Evolutionary conservation across 2,113 vertebrate genomes (phyloP), one percentile per base, ranked within the genome.

Genomic region (Percina caprodes): DNA sequence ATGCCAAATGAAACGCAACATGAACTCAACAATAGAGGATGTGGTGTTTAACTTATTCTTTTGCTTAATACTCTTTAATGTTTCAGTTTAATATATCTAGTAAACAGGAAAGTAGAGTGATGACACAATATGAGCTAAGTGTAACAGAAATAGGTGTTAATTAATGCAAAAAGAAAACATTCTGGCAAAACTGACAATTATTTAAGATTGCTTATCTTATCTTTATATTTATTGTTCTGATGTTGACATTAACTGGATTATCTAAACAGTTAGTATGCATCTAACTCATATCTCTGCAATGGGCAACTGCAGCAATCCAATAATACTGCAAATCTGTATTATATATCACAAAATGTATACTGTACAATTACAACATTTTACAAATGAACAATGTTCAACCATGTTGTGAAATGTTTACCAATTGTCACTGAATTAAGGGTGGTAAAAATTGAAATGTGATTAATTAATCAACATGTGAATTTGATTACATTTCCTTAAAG

Each of bases 181-280:
- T 51, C 26, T 68, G 74, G 63, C 52, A 63, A 39, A 14, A 24
- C 4, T 2, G 0, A 35, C 5, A 49, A 26, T 60, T 21, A 4
- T 62, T 79, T 8, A 55, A 58, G 24, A 14, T 56, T 73, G 15
- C 24, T 49, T 58, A 21, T 21, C 24, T 49, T 58, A 21, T 21
- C 10, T 72, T 26, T 48, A 69, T 26, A 74, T 74, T 81, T 60
- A n/a, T n/a, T n/a, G 30, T 26, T 67, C 21, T 66, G 26, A 67
- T 52, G 30, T 26, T 45, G 16, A 74, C 74, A 21, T 65, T 65
- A 19, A 67, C 10, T 48, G 33, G 30, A 74, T 74, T 73, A 48
- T 73, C 42, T 39, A 4, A 46, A 52, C 63, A 74, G 33, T 33
- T 54, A 13, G 12, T 19, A 23, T 35, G 14, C 19, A 39, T 6